phyloP scores from a whole-genome alignment of 2,113 vertebrate species.

The Oceanodroma tethys region DNA sequence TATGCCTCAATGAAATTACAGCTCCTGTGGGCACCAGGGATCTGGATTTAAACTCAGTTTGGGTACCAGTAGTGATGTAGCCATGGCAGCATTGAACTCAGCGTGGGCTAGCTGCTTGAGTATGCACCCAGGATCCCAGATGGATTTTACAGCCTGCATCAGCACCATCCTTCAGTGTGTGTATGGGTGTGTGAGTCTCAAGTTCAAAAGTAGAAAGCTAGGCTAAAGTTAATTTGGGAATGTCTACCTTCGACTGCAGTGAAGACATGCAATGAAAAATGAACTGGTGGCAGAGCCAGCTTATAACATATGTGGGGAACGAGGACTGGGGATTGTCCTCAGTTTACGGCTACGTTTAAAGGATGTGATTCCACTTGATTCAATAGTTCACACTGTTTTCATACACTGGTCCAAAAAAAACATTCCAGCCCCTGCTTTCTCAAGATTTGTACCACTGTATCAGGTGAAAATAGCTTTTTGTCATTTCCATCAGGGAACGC shows the following conservation, averaged over 20 bases:
- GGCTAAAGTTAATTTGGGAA: neutral
- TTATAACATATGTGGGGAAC: rapidly evolving
- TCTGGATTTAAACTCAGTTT: neutral
- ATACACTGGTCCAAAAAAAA: neutral
- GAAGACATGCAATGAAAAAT: neutral
- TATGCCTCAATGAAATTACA: neutral
- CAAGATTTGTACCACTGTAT: too few species aligned
- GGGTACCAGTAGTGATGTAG: neutral
- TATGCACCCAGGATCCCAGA: neutral
- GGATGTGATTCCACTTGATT: neutral
- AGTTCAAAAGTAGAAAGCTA: neutral
- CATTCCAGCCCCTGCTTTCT: neutral
- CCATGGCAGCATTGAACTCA: neutral
- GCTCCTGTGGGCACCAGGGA: neutral
- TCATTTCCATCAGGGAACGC: neutral
- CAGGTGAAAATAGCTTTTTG: neutral
- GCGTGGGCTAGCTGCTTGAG: neutral
- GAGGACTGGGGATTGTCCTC: neutral
- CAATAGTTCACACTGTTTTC: neutral
- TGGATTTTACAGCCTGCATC: neutral
- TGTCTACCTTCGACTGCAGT: neutral
- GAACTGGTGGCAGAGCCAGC: neutral
- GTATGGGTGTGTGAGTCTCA: neutral
- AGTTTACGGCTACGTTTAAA: neutral
- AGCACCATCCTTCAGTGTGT: neutral